A percentile compares a stretch with the other conserved stretches of the same genome.
Conservation (phyloP, 2,113 vertebrate genomes). For the Alosa alosa region DNA sequence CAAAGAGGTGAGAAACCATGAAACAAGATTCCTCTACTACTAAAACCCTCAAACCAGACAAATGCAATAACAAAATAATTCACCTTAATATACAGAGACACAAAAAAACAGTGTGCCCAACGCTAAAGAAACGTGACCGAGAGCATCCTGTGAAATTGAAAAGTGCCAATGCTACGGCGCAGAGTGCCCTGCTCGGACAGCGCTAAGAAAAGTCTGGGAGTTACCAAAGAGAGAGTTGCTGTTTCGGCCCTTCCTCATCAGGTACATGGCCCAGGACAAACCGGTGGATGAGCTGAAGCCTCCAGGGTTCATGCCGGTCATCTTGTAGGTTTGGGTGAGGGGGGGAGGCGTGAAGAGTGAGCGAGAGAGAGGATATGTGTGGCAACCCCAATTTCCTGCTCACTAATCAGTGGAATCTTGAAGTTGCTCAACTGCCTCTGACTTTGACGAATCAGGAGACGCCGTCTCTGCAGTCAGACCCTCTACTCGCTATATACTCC, state of each 20-base stretch:
- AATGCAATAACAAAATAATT: background rate
- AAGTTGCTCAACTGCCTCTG: background rate
- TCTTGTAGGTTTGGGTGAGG: background rate
- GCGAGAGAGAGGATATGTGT: background rate
- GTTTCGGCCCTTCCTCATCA: slow-evolving; percentile 72
- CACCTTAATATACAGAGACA: background rate
- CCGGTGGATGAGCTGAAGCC: slow-evolving; percentile 60
- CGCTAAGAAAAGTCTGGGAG: background rate
- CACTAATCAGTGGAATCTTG: background rate
- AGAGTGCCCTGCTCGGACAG: background rate
- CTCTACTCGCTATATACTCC: background rate
- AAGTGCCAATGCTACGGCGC: background rate
- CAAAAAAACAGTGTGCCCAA: background rate
- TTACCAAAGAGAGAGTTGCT: slow-evolving; percentile 64
- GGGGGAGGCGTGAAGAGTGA: slow-evolving; percentile 16
- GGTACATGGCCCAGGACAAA: slow-evolving; percentile 75
- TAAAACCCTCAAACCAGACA: background rate
- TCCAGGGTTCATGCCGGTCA: slow-evolving; percentile 64
- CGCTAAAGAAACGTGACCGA: background rate
- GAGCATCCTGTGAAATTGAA: background rate
- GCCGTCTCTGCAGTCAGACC: background rate
- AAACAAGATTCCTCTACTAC: background rate
- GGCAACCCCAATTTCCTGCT: background rate
- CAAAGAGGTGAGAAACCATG: background rate
- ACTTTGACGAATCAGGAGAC: background rate